Conservation (phyloP, 2,888 invertebrate species). For the Idaea aversata region DNA sequence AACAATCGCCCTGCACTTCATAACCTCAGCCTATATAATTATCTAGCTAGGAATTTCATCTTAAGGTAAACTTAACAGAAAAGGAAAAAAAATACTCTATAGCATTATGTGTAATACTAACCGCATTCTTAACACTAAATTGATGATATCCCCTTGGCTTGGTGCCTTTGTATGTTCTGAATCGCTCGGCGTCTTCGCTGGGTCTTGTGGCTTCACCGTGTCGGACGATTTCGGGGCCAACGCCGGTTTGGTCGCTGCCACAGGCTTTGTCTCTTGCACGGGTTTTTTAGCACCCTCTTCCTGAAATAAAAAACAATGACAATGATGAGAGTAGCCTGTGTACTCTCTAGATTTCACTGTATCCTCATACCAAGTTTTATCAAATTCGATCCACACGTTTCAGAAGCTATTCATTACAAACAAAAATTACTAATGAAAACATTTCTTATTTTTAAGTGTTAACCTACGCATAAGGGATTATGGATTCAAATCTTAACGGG, state of each 20-base stretch:
- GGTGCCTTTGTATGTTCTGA: conserved; percentile 12
- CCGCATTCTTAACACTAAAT: conserved; percentile 91
- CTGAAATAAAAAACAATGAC: not conserved
- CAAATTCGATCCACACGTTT: no score
- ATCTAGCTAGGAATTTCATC: not conserved
- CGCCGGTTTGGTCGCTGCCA: not conserved
- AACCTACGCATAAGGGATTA: no score
- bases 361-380: no score
- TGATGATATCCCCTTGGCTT: conserved; percentile 75
- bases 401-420: no score
- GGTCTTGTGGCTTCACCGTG: not conserved
- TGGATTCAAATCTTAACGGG: no score
- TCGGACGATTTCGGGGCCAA: not conserved
- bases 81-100: no score
- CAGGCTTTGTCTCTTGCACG: not conserved
- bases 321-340: no score
- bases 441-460: no score
- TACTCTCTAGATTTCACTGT: no score
- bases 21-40: not conserved
- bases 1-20: not conserved
- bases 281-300: not conserved
- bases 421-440: no score
- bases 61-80: no score
- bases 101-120: conserved; percentile 37
- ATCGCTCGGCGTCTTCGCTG: not conserved